Base-by-base conservation (phyloP, 2,888 invertebrate genomes). In the Protophormia terraenovae region DNA sequence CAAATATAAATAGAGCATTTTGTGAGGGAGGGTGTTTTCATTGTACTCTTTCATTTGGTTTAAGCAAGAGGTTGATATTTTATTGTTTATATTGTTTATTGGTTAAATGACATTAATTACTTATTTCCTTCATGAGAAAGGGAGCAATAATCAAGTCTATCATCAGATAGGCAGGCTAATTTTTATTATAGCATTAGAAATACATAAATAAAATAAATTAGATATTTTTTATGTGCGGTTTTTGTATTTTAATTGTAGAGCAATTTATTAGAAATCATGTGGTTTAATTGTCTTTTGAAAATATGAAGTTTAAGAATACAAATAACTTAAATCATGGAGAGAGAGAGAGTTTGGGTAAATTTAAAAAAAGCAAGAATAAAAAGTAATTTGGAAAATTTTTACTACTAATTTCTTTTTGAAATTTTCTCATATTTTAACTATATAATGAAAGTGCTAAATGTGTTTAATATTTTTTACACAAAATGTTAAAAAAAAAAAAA, bases 101-200 rank as follows among this genome's bases (percentile, higher is more conserved):
- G 72, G 60, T 47, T 72, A 84, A 84, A 84, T 77, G 76, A 84
- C 84, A 77, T 81, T 84, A 77, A 80, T 71, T 67, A 29, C 58
- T 38, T 38, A 35, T 47, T 38, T 62, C 12, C 16, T 38, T 27
- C 0, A 38, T 3, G 22, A 50, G 38, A 50, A 67, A 72, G 38
- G 60, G 19, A 75, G 60, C 81, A 75, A 38, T 73, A 16, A 80
- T 73, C 5, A 66, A 73, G 3, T 58, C 45, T 14, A 58, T 75
- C 38, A 81, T 67, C 60, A 50, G 81, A 14, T 12, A 38, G 27
- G 29, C 38, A 27, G 60, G 67, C 50, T 60, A 81, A 67, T 75
- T 75, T 72, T 71, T 50, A n/a, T 60, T 69, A 38, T 27, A 29
- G 1, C 1, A 10, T 50, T 0, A 27, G 27, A 62, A 19, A 41